Conservation (phyloP, 2,888 invertebrate genomes). For the Villa cingulata region DNA sequence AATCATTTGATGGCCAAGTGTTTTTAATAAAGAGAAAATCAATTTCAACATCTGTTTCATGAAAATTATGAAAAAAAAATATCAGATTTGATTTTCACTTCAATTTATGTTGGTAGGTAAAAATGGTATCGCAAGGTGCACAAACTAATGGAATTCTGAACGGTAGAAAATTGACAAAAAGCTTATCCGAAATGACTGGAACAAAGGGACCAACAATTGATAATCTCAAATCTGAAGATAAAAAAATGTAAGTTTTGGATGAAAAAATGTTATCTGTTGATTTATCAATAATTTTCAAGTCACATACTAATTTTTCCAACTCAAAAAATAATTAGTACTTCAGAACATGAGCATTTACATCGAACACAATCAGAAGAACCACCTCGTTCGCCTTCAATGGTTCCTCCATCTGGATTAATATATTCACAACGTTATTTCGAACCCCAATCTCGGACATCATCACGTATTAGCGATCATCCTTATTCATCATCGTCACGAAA, state of each 20-base stretch:
- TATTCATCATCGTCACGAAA: conserved; percentile 19
- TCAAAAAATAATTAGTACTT: conserved; percentile 12
- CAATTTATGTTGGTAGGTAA: conserved; percentile 45
- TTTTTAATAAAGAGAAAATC: no score
- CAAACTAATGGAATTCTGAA: conserved; percentile 71
- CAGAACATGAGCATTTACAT: conserved; percentile 61
- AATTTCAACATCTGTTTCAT: no score
- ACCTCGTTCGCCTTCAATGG: conserved; percentile 44
- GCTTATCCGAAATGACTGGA: conserved; percentile 62
- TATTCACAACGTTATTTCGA: conserved; percentile 21
- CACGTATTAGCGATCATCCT: conserved; percentile 13
- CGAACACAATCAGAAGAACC: conserved; percentile 78
- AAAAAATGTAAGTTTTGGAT: conserved; percentile 3
- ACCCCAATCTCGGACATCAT: conserved; percentile 18
- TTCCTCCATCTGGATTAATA: conserved; percentile 12
- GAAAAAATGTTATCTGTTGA: no score
- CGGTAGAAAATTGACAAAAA: conserved; percentile 68
- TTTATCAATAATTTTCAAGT: not conserved
- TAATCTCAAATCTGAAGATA: conserved; percentile 1
- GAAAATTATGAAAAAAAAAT: no score
- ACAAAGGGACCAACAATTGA: conserved; percentile 18
- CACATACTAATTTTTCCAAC: not conserved
- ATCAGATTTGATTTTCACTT: no score
- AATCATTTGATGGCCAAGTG: no score
- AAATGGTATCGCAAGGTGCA: conserved; percentile 80